Evolutionary conservation across 2,797 vertebrate species (phyloP).

Genomic region (Leuciscus waleckii): DNA sequence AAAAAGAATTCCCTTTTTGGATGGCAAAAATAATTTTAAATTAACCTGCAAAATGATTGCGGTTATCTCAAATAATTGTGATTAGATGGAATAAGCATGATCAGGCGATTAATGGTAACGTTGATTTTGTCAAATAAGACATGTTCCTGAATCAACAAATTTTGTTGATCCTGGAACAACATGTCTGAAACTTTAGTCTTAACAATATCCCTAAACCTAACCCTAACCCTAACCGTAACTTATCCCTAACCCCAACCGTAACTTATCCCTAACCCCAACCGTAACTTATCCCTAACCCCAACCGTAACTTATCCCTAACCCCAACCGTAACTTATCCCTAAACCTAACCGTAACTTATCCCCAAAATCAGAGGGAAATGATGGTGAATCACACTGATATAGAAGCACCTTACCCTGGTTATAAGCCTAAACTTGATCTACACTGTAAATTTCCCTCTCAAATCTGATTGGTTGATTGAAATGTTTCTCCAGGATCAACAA

Average conservation of each 20-base stretch:
- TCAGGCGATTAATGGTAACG: neutral
- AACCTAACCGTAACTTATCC: neutral
- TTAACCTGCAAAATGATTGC: neutral
- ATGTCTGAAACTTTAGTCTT: neutral
- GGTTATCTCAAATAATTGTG: neutral
- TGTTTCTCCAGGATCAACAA: neutral
- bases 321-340: neutral
- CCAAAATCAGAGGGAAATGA: neutral
- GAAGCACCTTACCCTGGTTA: neutral
- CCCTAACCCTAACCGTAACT: too few species aligned
- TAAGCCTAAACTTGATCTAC: neutral
- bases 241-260: too few species aligned
- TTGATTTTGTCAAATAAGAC: neutral
- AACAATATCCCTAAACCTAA: neutral
- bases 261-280: too few species aligned
- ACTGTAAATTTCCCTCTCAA: neutral
- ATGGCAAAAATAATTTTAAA: neutral
- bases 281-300: too few species aligned
- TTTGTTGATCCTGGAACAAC: too few species aligned
- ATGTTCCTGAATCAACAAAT: neutral
- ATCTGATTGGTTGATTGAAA: neutral
- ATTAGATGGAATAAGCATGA: neutral
- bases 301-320: neutral
- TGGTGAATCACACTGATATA: neutral
- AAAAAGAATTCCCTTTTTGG: neutral